Base-by-base conservation (phyloP, 30 jellyfish, hydroid and myxozoan genomes). In the Calvadosia cruxmelitensis region DNA sequence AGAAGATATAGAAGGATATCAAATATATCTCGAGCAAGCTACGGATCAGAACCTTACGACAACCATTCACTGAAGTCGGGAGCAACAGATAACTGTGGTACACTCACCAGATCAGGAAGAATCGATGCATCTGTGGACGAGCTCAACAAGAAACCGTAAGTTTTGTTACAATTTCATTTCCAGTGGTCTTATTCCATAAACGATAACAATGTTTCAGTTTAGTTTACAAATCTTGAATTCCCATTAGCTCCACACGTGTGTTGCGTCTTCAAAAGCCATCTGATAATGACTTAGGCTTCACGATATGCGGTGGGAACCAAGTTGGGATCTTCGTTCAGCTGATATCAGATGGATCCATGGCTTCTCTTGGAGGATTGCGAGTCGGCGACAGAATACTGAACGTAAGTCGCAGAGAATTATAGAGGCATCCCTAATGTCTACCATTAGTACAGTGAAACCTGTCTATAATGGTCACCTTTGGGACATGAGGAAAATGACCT, bases 331-430 rank as follows among this genome's bases (percentile, higher is more conserved):
- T 76, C 48, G 81, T 84, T 35, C 67, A 65, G 33, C 86, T 66
- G 34, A 57, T 84, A n/a, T 52, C 32, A 3, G 84, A 81, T 27
- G 92, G 86, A 20, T 66, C 84, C 70, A 67, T 70, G 85, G 95
- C 95, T 12, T 83, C 81, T 0, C 69, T 49, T 15, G 86, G 92
- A 2, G 92, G 92, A 5, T 34, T 84, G 82, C 70, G 66, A 76
- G 92, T 77, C 57, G 95, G 95, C 0, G 95, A 84, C 50, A 65
- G 95, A 64, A 62, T 84, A 24, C 68, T 84, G 0, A 61, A 84
- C 31, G 95, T 84, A 66, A 62, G 81, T 34, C 34, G 2, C 73
- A 7, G 29, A 15, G n/a, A n/a, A n/a, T n/a, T n/a, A n/a, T n/a
- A n/a, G n/a, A n/a, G n/a, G n/a, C n/a, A n/a, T n/a, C n/a, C n/a